phyloP scores from a whole-genome alignment of 2,113 vertebrate species.

The Acanthochromis polyacanthus region DNA sequence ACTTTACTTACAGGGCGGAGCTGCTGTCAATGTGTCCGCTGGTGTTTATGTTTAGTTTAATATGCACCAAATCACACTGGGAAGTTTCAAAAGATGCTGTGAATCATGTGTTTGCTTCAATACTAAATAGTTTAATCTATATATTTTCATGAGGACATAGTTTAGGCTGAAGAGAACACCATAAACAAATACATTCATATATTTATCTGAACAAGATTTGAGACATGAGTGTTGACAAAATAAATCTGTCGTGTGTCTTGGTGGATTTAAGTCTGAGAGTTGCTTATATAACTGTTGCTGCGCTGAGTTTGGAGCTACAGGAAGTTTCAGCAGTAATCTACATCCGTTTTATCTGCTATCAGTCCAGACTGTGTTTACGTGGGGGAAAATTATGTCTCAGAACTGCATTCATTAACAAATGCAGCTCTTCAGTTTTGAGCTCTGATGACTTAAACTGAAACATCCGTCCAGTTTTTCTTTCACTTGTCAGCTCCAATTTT shows the following conservation, averaged over 20 bases:
- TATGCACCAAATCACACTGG: not conserved
- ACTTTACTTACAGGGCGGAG: not conserved
- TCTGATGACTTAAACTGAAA: not conserved
- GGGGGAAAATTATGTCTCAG: constrained; percentile 26
- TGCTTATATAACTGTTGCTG: constrained; percentile 15
- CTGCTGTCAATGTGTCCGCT: not conserved
- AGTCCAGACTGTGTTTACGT: constrained; percentile 67
- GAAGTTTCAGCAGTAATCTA: constrained; percentile 52
- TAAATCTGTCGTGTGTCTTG: not conserved
- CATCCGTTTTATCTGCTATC: constrained; percentile 40
- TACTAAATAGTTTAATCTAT: not conserved
- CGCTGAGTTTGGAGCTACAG: constrained; percentile 14
- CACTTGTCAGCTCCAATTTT: not conserved
- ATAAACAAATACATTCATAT: constrained; percentile 1
- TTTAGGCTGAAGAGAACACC: not conserved
- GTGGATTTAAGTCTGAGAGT: not conserved
- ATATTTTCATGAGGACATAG: not conserved
- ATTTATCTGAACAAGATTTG: too few species aligned
- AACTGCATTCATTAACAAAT: constrained; percentile 17
- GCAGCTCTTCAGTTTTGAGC: constrained; percentile 10
- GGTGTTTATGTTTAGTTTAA: constrained; percentile 32
- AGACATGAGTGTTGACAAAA: too few species aligned
- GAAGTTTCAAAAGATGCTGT: too few species aligned
- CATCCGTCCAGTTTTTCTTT: not conserved
- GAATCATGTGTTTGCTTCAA: not conserved